Percentiles rank a stretch among this genome's conserved stretches.
phyloP scores from a whole-genome alignment of 2,888 invertebrate genomes.

The Boloria selene region DNA sequence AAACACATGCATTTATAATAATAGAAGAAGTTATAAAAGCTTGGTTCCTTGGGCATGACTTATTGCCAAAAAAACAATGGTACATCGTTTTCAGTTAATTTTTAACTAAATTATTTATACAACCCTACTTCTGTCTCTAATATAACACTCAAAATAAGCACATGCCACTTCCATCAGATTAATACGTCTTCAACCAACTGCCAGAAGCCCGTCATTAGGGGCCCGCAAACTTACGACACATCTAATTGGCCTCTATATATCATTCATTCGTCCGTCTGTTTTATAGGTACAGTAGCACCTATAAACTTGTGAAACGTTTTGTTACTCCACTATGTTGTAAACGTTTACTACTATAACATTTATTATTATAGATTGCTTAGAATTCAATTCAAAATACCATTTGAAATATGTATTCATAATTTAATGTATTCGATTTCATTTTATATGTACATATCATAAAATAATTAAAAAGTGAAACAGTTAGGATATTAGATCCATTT shows the following conservation, averaged over 20 bases:
- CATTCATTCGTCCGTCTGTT: conserved; percentile 62
- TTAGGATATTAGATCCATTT: background rate
- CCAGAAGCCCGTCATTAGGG: conserved; percentile 76
- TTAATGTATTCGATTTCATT: too few relatives aligned
- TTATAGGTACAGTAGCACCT: conserved; percentile 70
- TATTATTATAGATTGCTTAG: conserved; percentile 19
- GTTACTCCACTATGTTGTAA: conserved; percentile 51
- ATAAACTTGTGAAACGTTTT: conserved; percentile 74
- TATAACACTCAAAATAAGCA: background rate
- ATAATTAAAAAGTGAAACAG: too few relatives aligned
- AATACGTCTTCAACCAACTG: conserved; percentile 38
- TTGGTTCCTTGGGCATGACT: too few relatives aligned
- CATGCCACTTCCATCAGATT: conserved; percentile 38
- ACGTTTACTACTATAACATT: conserved; percentile 40
- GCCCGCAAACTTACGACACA: conserved; percentile 69
- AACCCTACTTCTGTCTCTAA: background rate
- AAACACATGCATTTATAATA: too few relatives aligned
- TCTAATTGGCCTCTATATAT: conserved; percentile 76
- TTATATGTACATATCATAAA: too few relatives aligned
- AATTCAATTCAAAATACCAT: conserved; percentile 12
- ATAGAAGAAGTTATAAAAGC: too few relatives aligned
- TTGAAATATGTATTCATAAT: too few relatives aligned
- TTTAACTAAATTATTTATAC: too few relatives aligned
- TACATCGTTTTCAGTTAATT: too few relatives aligned
- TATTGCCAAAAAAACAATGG: too few relatives aligned